Evolutionary conservation across 2,113 vertebrate genomes (phyloP).

Genomic region (Ondatra zibethicus): DNA sequence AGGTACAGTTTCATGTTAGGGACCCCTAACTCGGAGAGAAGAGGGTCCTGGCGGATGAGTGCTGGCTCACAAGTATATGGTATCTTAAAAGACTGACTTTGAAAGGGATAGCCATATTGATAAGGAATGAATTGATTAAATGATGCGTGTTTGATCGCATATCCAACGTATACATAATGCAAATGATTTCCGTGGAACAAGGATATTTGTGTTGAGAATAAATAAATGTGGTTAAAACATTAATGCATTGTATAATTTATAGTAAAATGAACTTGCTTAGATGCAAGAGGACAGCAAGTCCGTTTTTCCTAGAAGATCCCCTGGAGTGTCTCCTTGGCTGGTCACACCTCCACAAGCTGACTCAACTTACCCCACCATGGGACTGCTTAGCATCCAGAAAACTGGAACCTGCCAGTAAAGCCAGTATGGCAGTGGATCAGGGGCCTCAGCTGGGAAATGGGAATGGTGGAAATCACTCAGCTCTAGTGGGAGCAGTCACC

Average conservation of each 20-base stretch:
- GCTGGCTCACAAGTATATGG: not conserved
- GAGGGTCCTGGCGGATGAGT: not conserved
- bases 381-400: not conserved
- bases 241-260: not conserved
- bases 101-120: not conserved
- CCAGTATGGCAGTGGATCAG: fast-evolving
- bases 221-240: not conserved
- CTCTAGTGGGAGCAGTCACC: fast-evolving
- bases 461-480: fast-evolving
- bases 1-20: not conserved
- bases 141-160: not conserved
- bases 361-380: not conserved
- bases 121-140: not conserved
- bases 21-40: not conserved
- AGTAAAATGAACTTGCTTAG: not conserved
- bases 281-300: not conserved
- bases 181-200: not conserved
- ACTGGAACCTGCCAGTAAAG: fast-evolving
- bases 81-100: too few relatives aligned
- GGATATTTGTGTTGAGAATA: not conserved
- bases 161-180: too few relatives aligned
- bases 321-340: not conserved
- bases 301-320: fast-evolving
- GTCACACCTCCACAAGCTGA: not conserved
- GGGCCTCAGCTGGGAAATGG: not conserved